Conservation (phyloP, 2,888 invertebrate genomes). For the Tromatobia lineatoria region DNA sequence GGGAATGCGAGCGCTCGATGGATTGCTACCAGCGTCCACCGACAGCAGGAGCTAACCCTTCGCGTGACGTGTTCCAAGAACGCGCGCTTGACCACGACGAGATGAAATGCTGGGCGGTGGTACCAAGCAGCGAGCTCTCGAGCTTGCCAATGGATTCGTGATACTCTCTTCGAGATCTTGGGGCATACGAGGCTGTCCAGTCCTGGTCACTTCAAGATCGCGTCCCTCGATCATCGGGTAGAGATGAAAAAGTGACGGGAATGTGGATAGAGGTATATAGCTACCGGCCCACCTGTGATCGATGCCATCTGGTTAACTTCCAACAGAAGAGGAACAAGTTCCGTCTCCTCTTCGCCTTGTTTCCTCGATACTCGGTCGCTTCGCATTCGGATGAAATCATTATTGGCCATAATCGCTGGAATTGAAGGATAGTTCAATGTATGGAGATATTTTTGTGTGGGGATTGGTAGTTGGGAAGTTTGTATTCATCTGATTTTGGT, state of each 20-base stretch:
- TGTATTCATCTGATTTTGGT: too few relatives aligned
- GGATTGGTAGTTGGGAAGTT: too few relatives aligned
- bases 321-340: slow-evolving; percentile 28
- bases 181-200: slow-evolving; percentile 8
- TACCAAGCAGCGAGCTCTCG: not conserved
- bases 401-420: not conserved
- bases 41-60: slow-evolving; percentile 31
- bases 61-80: slow-evolving; percentile 70
- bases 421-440: not conserved
- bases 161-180: not conserved
- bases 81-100: slow-evolving; percentile 45
- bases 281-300: slow-evolving; percentile 65
- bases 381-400: slow-evolving; percentile 42
- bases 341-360: slow-evolving; percentile 5
- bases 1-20: slow-evolving; percentile 82
- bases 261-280: slow-evolving; percentile 53
- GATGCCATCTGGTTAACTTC: slow-evolving; percentile 61
- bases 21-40: slow-evolving; percentile 75
- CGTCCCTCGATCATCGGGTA: slow-evolving; percentile 42
- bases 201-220: slow-evolving; percentile 8
- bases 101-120: slow-evolving; percentile 22
- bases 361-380: not conserved
- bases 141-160: slow-evolving; percentile 17
- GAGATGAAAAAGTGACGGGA: slow-evolving; percentile 66
- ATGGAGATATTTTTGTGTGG: too few relatives aligned